These are phyloP conservation scores for Periphyllus acericola DNA, from an alignment of 2,888 invertebrate species.

Conservation along the genomic window DNA sequence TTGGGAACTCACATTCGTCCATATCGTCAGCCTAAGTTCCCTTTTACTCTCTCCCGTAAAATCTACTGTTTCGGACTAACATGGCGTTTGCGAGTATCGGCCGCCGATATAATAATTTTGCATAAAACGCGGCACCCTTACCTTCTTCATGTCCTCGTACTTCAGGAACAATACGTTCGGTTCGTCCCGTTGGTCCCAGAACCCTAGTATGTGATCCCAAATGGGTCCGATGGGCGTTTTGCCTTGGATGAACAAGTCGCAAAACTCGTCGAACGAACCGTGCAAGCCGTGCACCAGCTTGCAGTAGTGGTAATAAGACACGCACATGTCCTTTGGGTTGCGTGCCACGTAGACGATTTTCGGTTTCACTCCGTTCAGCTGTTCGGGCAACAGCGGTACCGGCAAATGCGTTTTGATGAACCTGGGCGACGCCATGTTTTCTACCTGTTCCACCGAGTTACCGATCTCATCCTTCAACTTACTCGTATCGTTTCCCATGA, in stretches of 20 bases:
- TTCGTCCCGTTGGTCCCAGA: slow-evolving; percentile 76
- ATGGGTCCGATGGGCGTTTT: slow-evolving; percentile 70
- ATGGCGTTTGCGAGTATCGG: too few relatives aligned
- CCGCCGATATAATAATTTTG: too few relatives aligned
- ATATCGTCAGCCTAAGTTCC: too few relatives aligned
- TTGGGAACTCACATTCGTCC: too few relatives aligned
- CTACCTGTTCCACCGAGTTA: slow-evolving; percentile 79
- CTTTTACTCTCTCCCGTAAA: too few relatives aligned
- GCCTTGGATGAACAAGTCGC: slow-evolving; percentile 77
- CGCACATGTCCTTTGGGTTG: slow-evolving; percentile 90
- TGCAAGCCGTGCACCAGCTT: slow-evolving; percentile 74
- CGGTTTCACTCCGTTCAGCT: slow-evolving; percentile 74
- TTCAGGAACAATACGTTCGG: slow-evolving; percentile 81
- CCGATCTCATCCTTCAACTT: slow-evolving; percentile 72
- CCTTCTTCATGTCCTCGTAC: slow-evolving; percentile 82
- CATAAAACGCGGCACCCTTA: too few relatives aligned
- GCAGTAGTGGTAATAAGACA: slow-evolving; percentile 89
- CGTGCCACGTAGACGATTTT: slow-evolving; percentile 88
- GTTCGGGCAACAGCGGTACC: slow-evolving; percentile 75
- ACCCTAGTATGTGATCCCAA: slow-evolving; percentile 73
- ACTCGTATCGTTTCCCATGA: slow-evolving; percentile 73
- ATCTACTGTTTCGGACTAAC: too few relatives aligned
- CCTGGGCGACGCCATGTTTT: slow-evolving; percentile 76
- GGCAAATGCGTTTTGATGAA: slow-evolving; percentile 82
- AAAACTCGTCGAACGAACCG: slow-evolving; percentile 79